A percentile compares a stretch with the other conserved stretches of the same genome.
Evolutionary conservation across 2,888 invertebrate species (phyloP).

Genomic region (Escarpia spicata): DNA sequence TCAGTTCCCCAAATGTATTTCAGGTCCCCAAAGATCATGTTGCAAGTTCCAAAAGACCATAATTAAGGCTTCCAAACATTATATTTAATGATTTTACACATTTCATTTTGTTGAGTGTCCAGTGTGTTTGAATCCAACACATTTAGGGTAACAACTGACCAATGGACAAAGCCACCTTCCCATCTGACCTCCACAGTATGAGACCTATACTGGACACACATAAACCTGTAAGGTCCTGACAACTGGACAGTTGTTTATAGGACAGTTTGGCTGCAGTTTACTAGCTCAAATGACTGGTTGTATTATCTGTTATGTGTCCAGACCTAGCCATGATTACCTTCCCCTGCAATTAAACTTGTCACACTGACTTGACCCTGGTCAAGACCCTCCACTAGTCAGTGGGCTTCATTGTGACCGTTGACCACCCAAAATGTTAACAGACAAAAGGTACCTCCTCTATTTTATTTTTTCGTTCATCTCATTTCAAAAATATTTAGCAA

Average conservation of each 20-base stretch:
- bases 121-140: background rate
- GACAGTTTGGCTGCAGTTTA: background rate
- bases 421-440: background rate
- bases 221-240: background rate
- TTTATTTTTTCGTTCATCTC: too few relatives aligned
- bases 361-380: background rate
- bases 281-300: background rate
- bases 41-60: too few relatives aligned
- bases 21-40: too few relatives aligned
- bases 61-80: too few relatives aligned
- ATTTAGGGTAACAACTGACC: background rate
- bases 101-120: background rate
- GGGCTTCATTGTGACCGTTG: background rate
- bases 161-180: background rate
- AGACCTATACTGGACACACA: background rate
- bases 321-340: background rate
- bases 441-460: too few relatives aligned
- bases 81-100: background rate
- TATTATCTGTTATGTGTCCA: conserved; percentile 10
- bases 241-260: background rate
- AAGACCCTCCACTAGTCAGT: background rate
- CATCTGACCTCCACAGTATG: background rate
- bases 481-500: too few relatives aligned
- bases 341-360: background rate
- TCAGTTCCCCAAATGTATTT: too few relatives aligned